Evolutionary conservation across 2,888 invertebrate genomes (phyloP).

Genomic region (Rhagonycha fulva): DNA sequence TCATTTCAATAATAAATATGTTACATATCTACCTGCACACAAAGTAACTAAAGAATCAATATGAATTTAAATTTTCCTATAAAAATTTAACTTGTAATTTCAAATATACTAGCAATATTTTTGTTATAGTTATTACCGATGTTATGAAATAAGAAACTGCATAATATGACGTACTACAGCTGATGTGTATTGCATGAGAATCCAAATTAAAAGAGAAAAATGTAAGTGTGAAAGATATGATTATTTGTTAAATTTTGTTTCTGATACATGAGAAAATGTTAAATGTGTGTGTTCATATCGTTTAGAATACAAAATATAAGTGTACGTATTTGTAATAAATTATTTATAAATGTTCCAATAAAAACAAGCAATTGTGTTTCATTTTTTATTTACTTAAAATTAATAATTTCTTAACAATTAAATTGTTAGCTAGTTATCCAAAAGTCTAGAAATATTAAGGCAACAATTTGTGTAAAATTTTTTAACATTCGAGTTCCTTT

Average conservation of each 20-base stretch:
- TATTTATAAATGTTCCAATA: constrained; percentile 30
- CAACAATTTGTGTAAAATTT: too few species aligned
- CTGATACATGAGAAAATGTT: constrained; percentile 6
- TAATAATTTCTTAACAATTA: not conserved
- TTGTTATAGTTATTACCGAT: not conserved
- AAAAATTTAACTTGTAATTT: not conserved
- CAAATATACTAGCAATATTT: not conserved
- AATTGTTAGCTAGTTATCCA: too few species aligned
- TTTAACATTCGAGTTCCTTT: too few species aligned
- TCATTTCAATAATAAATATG: not conserved
- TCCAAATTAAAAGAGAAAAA: not conserved
- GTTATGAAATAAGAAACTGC: not conserved
- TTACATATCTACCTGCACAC: not conserved
- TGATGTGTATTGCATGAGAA: not conserved
- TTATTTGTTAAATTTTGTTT: constrained; percentile 8
- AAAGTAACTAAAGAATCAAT: not conserved
- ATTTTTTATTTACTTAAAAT: not conserved
- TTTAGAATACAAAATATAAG: constrained; percentile 9
- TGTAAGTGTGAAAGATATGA: not conserved
- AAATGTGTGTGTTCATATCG: constrained; percentile 4
- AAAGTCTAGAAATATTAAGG: too few species aligned
- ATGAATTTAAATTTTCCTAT: not conserved
- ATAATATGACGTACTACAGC: not conserved
- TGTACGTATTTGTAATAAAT: constrained; percentile 28
- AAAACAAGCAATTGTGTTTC: constrained; percentile 11